These are phyloP conservation scores for Ploceus nigricollis DNA, from an alignment of 2,113 vertebrate species.

Conservation along the genomic window DNA sequence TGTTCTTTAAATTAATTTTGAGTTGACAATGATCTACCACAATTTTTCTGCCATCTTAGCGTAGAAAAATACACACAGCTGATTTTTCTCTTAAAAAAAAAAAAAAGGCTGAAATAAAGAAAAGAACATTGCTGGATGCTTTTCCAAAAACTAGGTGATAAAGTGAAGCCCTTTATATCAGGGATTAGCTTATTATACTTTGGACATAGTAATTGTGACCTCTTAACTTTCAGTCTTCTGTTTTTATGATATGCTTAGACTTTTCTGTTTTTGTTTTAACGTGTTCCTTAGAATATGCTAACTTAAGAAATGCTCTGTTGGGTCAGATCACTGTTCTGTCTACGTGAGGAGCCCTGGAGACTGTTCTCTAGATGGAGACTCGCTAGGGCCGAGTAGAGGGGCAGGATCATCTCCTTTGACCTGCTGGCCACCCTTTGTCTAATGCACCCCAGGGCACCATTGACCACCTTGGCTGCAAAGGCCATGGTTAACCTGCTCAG, in stretches of 20 bases:
- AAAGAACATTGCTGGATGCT: neutral
- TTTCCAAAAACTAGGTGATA: neutral
- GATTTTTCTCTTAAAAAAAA: neutral
- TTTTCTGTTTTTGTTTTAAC: neutral
- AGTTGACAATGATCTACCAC: neutral
- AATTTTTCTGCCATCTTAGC: neutral
- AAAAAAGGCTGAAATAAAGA: neutral
- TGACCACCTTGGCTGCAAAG: neutral
- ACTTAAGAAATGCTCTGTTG: neutral
- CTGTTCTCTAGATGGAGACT: neutral
- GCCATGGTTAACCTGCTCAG: neutral
- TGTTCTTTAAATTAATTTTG: neutral
- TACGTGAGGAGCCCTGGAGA: neutral
- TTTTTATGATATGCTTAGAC: neutral
- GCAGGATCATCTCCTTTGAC: neutral
- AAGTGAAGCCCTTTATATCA: neutral
- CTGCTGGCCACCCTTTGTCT: neutral
- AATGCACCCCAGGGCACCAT: neutral
- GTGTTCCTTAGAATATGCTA: neutral
- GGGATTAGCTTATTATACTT: neutral
- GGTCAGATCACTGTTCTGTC: neutral
- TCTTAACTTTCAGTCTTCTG: neutral
- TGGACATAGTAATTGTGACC: neutral
- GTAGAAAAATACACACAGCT: neutral
- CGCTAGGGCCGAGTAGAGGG: neutral